phyloP scores from a whole-genome alignment of 2,113 vertebrate species.

The Neoarius graeffei region DNA sequence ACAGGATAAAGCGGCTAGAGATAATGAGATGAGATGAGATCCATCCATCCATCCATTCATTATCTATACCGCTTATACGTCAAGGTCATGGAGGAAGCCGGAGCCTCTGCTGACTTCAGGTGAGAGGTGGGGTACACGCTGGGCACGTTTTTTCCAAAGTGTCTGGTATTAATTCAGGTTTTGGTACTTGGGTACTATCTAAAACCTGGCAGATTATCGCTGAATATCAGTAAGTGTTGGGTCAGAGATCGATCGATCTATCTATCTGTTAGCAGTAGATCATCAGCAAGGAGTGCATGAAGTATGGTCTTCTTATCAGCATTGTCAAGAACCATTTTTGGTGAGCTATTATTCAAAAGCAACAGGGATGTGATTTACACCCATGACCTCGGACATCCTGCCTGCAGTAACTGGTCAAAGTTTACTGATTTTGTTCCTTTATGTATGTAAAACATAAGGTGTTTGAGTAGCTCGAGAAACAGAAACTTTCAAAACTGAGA shows the following conservation, averaged over 20 bases:
- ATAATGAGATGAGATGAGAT: too few relatives aligned
- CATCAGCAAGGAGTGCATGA: background rate
- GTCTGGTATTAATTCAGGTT: background rate
- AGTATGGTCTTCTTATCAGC: background rate
- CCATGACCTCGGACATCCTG: conserved; percentile 13
- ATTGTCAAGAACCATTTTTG: background rate
- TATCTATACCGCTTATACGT: too few relatives aligned
- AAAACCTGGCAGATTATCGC: background rate
- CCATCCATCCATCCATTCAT: too few relatives aligned
- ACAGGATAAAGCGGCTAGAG: too few relatives aligned
- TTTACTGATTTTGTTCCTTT: background rate
- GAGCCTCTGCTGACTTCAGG: too few relatives aligned
- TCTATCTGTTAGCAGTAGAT: background rate
- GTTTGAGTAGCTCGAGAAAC: background rate
- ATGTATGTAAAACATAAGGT: background rate
- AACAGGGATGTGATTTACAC: background rate
- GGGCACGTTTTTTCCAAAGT: too few relatives aligned
- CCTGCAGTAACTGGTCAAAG: conserved; percentile 10
- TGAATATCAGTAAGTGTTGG: background rate
- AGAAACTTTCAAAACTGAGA: background rate
- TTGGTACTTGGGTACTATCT: background rate
- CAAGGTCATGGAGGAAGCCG: too few relatives aligned
- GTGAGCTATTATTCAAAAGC: background rate
- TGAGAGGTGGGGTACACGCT: too few relatives aligned
- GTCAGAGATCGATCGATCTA: background rate